A percentile compares a stretch with the other conserved stretches of the same genome.
Evolutionary conservation across 1,140 invertebrate genomes (phyloP).

Genomic region (Drosophila malerkotliana): DNA sequence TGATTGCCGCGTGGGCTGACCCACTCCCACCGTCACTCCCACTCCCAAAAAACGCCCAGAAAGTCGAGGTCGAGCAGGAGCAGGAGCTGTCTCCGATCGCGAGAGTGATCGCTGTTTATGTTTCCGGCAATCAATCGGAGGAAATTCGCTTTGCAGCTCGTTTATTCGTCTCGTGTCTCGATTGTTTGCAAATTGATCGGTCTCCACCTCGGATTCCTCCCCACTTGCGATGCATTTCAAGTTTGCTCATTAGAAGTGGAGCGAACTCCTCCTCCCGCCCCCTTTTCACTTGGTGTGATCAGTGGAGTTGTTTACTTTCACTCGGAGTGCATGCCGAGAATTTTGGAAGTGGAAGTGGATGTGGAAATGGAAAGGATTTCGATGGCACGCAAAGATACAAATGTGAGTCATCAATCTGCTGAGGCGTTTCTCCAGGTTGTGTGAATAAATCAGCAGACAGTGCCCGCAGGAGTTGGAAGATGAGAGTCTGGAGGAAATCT

Average conservation of each 20-base stretch:
- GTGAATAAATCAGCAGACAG: constrained; percentile 8
- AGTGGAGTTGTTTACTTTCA: constrained; percentile 56
- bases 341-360: constrained; percentile 14
- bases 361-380: constrained; percentile 40
- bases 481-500: constrained; percentile 7
- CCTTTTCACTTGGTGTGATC: neutral
- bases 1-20: constrained; percentile 55
- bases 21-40: constrained; percentile 17
- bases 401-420: constrained; percentile 37
- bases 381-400: constrained; percentile 45
- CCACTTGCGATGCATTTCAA: constrained; percentile 18
- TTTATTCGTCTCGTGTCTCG: constrained; percentile 40
- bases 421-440: constrained; percentile 28
- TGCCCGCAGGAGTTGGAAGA: constrained; percentile 12
- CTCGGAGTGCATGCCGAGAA: constrained; percentile 44
- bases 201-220: constrained; percentile 22
- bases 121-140: constrained; percentile 74
- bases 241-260: constrained; percentile 58
- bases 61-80: constrained; percentile 44
- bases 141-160: constrained; percentile 47
- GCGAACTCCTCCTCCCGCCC: constrained; percentile 2
- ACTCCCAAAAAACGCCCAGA: constrained; percentile 18
- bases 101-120: constrained; percentile 62
- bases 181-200: constrained; percentile 64
- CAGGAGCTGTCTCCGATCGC: constrained; percentile 19